phyloP scores from a whole-genome alignment of 2,888 invertebrate genomes.

The Nymphalis c-album region DNA sequence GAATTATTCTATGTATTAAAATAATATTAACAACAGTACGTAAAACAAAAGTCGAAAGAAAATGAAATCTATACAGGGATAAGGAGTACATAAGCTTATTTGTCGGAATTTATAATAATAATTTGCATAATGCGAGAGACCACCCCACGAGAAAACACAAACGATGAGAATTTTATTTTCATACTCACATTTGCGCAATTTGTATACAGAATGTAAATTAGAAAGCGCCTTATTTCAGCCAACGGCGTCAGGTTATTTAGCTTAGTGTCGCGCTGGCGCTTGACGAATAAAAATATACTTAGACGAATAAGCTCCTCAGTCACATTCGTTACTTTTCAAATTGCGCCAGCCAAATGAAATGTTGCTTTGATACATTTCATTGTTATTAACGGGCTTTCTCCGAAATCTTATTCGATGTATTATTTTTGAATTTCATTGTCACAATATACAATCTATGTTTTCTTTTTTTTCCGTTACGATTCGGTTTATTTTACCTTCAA shows the following conservation, averaged over 20 bases:
- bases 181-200: slow-evolving; percentile 77
- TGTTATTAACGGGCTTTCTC: slow-evolving; percentile 32
- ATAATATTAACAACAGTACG: not conserved
- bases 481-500: not conserved
- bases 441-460: not conserved
- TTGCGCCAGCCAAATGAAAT: slow-evolving; percentile 54
- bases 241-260: slow-evolving; percentile 73
- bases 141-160: slow-evolving; percentile 71
- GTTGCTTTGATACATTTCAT: slow-evolving; percentile 38
- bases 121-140: slow-evolving; percentile 75
- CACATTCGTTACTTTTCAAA: slow-evolving; percentile 59
- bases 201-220: slow-evolving; percentile 80
- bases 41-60: not conserved
- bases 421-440: not conserved
- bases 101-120: slow-evolving; percentile 71
- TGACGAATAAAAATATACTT: slow-evolving; percentile 62
- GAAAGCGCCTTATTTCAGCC: slow-evolving; percentile 73
- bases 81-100: slow-evolving; percentile 68
- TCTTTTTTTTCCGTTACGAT: not conserved
- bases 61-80: slow-evolving; percentile 48
- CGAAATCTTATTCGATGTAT: slow-evolving; percentile 7
- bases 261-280: slow-evolving; percentile 63
- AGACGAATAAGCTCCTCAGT: slow-evolving; percentile 59
- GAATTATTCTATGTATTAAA: not conserved
- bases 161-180: slow-evolving; percentile 76